Conservation (phyloP, 2,888 invertebrate genomes). For the Eilema depressum region DNA sequence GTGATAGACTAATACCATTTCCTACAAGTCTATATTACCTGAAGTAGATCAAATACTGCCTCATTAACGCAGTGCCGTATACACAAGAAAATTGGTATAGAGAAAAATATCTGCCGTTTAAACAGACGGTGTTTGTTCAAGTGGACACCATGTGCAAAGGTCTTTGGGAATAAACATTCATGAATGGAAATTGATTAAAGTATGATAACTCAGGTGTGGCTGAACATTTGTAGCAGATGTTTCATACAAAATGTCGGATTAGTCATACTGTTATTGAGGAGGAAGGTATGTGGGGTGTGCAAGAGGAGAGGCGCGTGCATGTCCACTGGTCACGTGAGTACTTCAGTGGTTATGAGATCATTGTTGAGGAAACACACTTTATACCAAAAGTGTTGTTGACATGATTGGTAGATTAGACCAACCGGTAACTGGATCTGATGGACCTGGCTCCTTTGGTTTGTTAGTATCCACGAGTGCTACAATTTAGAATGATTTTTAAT, state of each 20-base stretch:
- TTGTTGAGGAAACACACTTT: too few relatives aligned
- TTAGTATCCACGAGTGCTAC: too few relatives aligned
- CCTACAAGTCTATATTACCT: neutral
- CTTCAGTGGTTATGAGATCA: neutral
- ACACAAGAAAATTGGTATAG: constrained; percentile 10
- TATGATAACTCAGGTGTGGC: constrained; percentile 43
- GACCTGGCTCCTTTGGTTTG: too few relatives aligned
- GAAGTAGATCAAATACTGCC: neutral
- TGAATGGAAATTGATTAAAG: constrained; percentile 52
- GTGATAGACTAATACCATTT: neutral
- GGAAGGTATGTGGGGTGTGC: constrained; percentile 18
- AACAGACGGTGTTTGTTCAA: constrained; percentile 35
- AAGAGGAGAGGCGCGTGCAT: neutral
- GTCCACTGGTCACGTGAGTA: neutral
- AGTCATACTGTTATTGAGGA: constrained; percentile 32
- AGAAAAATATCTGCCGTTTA: constrained; percentile 15
- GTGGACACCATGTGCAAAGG: constrained; percentile 33
- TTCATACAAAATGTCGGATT: constrained; percentile 25
- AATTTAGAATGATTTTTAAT: too few relatives aligned
- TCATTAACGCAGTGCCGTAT: constrained; percentile 6
- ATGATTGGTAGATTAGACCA: too few relatives aligned
- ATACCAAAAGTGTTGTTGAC: too few relatives aligned
- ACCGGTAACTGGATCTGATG: too few relatives aligned
- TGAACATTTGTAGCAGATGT: constrained; percentile 36
- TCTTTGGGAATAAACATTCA: constrained; percentile 35